phyloP scores from a whole-genome alignment of 2,113 vertebrate species.

The Dendrocopos noguchii region DNA sequence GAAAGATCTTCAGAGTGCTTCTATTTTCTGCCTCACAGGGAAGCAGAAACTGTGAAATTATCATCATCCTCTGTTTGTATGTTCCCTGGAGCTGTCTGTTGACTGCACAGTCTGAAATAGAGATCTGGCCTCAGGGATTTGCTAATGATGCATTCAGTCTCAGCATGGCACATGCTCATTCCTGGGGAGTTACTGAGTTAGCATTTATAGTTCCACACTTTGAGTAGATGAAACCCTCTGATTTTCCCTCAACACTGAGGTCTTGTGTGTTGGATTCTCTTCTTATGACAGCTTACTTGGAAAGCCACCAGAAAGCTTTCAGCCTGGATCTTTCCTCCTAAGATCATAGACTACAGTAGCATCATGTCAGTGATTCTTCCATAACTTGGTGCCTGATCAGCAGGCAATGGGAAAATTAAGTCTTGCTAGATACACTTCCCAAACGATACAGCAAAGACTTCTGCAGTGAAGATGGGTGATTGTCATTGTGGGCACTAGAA shows the following conservation, averaged over 20 bases:
- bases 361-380: neutral
- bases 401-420: neutral
- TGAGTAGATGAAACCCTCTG: constrained; percentile 34
- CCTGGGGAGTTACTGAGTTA: constrained; percentile 58
- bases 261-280: constrained; percentile 34
- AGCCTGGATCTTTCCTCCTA: constrained; percentile 8
- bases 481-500: neutral
- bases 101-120: constrained; percentile 45
- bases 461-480: neutral
- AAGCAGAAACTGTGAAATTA: constrained; percentile 59
- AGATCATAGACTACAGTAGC: constrained; percentile 14
- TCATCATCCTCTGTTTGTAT: constrained; percentile 42
- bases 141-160: constrained; percentile 46
- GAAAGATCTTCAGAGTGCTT: constrained; percentile 17
- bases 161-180: constrained; percentile 61
- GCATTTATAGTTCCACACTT: constrained; percentile 49
- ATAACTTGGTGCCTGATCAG: neutral
- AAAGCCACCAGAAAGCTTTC: constrained; percentile 37
- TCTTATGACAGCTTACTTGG: constrained; percentile 53
- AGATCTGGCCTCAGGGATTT: constrained; percentile 17
- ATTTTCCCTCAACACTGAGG: constrained; percentile 49
- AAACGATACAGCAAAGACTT: neutral
- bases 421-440: neutral
- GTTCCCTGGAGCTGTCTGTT: constrained; percentile 42
- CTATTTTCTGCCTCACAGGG: constrained; percentile 51